Conservation (phyloP, 2,888 invertebrate species). For the Drosophila mulleri region DNA sequence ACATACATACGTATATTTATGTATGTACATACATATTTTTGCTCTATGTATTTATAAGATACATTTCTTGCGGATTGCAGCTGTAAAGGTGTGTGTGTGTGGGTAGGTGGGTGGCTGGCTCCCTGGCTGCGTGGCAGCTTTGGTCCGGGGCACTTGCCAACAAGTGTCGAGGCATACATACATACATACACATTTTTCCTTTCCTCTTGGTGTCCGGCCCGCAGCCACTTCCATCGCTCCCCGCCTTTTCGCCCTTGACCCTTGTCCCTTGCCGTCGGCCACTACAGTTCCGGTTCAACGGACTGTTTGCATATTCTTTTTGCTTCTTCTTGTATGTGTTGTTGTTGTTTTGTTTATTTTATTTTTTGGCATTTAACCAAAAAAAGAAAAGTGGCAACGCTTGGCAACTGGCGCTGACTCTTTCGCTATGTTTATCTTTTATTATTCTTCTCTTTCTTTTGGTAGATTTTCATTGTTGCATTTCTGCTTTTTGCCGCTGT, state of each 20-base stretch:
- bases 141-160: conserved; percentile 23
- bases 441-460: conserved; percentile 33
- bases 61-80: conserved; percentile 26
- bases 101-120: neutral
- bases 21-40: neutral
- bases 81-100: conserved; percentile 1
- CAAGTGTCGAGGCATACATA: conserved; percentile 47
- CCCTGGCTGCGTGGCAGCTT: conserved; percentile 7
- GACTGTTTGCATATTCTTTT: conserved; percentile 27
- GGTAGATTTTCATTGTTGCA: conserved; percentile 55
- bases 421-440: conserved; percentile 30
- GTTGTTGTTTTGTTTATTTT: too few relatives aligned
- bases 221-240: conserved; percentile 13
- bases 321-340: neutral
- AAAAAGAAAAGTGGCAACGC: conserved; percentile 42
- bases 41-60: conserved; percentile 17
- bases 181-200: conserved; percentile 21
- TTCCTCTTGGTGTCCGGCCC: conserved; percentile 22
- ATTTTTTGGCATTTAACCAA: conserved; percentile 47
- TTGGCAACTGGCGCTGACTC: conserved; percentile 16
- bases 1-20: neutral
- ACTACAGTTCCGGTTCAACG: conserved; percentile 54
- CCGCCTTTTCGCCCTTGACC: neutral
- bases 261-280: conserved; percentile 1
- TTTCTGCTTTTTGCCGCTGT: conserved; percentile 39